These are phyloP conservation scores for Caenorhabditis remanei DNA, from an alignment of 1,140 invertebrate genomes.

Conservation along the genomic window DNA sequence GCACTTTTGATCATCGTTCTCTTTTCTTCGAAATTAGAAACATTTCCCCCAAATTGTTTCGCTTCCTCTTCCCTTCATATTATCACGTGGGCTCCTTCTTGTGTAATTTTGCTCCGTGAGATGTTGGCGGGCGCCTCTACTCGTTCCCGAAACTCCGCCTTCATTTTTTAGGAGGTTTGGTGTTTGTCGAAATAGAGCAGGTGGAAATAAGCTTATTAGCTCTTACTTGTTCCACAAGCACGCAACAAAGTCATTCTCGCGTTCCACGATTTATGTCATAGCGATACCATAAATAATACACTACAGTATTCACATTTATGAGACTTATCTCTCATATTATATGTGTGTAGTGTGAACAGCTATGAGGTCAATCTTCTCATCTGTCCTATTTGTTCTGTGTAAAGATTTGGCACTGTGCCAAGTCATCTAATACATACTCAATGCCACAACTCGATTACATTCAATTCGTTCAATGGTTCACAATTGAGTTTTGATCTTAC, in stretches of 20 bases:
- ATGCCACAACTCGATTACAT: no score
- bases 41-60: neutral
- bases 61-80: neutral
- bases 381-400: neutral
- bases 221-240: neutral
- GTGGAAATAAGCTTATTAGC: slow-evolving; percentile 21
- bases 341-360: neutral
- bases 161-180: neutral
- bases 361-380: neutral
- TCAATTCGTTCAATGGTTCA: no score
- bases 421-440: neutral
- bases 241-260: slow-evolving; percentile 11
- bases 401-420: neutral
- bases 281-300: neutral
- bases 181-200: neutral
- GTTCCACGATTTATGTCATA: neutral
- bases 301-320: no score
- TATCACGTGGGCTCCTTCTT: slow-evolving; percentile 20
- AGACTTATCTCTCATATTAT: no score
- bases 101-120: slow-evolving; percentile 39
- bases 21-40: neutral
- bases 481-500: no score
- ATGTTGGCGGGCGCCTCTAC: neutral
- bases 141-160: slow-evolving; percentile 5
- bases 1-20: neutral